Percentiles rank a stretch among this genome's conserved stretches.
These are phyloP conservation scores for Limanda limanda DNA, from an alignment of 2,113 vertebrate species.

Conservation along the genomic window DNA sequence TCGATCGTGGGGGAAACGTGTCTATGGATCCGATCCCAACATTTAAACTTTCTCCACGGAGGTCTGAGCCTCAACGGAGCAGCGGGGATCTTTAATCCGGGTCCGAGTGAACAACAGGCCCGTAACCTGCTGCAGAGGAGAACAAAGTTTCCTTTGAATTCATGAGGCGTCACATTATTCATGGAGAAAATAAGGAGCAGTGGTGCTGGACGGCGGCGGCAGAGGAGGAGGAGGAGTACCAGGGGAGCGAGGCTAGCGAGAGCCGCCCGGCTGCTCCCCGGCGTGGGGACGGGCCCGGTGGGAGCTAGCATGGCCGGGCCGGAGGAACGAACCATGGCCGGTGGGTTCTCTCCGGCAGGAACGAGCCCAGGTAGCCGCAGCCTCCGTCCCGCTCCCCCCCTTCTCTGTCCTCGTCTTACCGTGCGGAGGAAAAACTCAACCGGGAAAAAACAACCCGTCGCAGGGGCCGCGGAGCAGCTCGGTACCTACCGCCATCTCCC, in stretches of 20 bases:
- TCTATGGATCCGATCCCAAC: constrained; percentile 7
- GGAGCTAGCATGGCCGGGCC: constrained; percentile 51
- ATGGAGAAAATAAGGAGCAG: background rate
- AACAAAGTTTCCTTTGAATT: constrained; percentile 45
- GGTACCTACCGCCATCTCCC: constrained; percentile 79
- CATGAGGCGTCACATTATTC: constrained; percentile 11
- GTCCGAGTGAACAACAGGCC: constrained; percentile 38
- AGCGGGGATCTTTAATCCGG: constrained; percentile 3
- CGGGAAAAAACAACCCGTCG: constrained; percentile 64
- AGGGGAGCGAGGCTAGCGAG: constrained; percentile 38
- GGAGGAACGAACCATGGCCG: constrained; percentile 25
- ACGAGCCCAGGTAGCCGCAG: constrained; percentile 21
- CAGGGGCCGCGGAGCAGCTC: background rate
- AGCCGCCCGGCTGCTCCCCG: constrained; percentile 46
- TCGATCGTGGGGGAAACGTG: constrained; percentile 7
- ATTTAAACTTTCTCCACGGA: constrained; percentile 24
- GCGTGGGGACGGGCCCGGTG: constrained; percentile 47
- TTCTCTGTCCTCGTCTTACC: constrained; percentile 18
- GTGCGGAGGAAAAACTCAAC: constrained; percentile 37
- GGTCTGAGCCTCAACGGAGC: constrained; percentile 3
- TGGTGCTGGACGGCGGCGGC: constrained; percentile 16
- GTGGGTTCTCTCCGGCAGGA: constrained; percentile 10
- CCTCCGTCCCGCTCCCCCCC: background rate
- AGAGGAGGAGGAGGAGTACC: background rate
- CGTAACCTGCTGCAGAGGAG: constrained; percentile 38